These are phyloP conservation scores for Julus scanicus DNA, from an alignment of 2,888 invertebrate species.

Conservation along the genomic window DNA sequence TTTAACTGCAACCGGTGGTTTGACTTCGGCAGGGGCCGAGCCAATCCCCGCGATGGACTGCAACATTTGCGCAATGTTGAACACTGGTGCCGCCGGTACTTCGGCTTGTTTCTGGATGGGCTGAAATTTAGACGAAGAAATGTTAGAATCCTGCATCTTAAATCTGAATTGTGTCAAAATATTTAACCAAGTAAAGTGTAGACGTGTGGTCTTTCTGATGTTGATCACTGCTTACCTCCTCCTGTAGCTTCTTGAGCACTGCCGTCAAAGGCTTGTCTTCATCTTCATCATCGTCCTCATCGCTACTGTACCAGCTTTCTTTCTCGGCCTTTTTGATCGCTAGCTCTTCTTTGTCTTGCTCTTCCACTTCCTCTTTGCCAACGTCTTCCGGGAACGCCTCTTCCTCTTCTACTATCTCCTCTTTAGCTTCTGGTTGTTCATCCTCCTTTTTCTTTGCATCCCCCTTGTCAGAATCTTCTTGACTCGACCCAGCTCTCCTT, in stretches of 20 bases:
- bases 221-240: slow-evolving; percentile 52
- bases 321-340: slow-evolving; percentile 59
- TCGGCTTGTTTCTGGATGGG: slow-evolving; percentile 46
- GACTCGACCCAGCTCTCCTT: slow-evolving; percentile 57
- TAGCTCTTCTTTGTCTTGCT: slow-evolving; percentile 41
- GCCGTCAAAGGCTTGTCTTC: slow-evolving; percentile 60
- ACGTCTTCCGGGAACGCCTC: neutral
- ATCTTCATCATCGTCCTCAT: slow-evolving; percentile 69
- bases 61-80: slow-evolving; percentile 60
- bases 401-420: slow-evolving; percentile 71
- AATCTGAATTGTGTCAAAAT: neutral
- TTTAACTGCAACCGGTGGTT: slow-evolving; percentile 48
- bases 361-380: slow-evolving; percentile 56
- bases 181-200: neutral
- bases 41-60: slow-evolving; percentile 58
- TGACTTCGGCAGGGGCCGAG: neutral
- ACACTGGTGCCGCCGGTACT: slow-evolving; percentile 44
- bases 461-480: slow-evolving; percentile 57
- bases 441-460: slow-evolving; percentile 63
- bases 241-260: slow-evolving; percentile 60
- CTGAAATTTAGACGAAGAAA: neutral
- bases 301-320: slow-evolving; percentile 80
- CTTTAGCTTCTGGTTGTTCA: slow-evolving; percentile 65
- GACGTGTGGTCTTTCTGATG: no score
- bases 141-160: neutral